Evolutionary conservation across 1,140 invertebrate species (phyloP).

Genomic region (Calosoma granatense): DNA sequence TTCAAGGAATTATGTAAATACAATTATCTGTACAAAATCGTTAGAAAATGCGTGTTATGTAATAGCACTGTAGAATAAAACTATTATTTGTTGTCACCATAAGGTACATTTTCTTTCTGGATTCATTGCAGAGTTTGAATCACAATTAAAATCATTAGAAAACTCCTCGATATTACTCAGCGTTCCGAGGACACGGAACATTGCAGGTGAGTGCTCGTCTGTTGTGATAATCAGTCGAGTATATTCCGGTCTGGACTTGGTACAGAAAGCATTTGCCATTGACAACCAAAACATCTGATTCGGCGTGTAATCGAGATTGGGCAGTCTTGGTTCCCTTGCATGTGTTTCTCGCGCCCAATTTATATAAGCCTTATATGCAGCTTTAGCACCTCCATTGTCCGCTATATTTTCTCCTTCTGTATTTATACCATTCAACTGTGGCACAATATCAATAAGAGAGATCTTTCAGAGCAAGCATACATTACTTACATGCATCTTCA

Average conservation of each 20-base stretch:
- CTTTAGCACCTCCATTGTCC: slow-evolving; percentile 69
- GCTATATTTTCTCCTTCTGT: slow-evolving; percentile 87
- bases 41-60: too few relatives aligned
- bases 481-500: slow-evolving; percentile 57
- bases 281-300: slow-evolving; percentile 49
- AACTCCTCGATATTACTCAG: slow-evolving; percentile 56
- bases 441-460: slow-evolving; percentile 17
- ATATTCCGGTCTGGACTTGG: slow-evolving; percentile 38
- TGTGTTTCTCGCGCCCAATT: slow-evolving; percentile 41
- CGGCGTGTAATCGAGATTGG: slow-evolving; percentile 42
- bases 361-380: slow-evolving; percentile 52
- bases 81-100: too few relatives aligned
- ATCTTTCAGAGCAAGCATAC: too few relatives aligned
- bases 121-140: slow-evolving; percentile 51
- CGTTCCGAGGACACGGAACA: slow-evolving; percentile 52
- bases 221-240: slow-evolving; percentile 34
- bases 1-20: too few relatives aligned
- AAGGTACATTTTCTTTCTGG: slow-evolving; percentile 49
- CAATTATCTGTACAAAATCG: too few relatives aligned
- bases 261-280: slow-evolving; percentile 46
- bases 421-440: slow-evolving; percentile 73
- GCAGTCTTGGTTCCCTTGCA: slow-evolving; percentile 32
- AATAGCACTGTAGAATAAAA: too few relatives aligned
- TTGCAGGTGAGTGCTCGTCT: slow-evolving; percentile 34
- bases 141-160: slow-evolving; percentile 50